phyloP scores from a whole-genome alignment of 1,140 invertebrate genomes.

The Lethrus apterus region DNA sequence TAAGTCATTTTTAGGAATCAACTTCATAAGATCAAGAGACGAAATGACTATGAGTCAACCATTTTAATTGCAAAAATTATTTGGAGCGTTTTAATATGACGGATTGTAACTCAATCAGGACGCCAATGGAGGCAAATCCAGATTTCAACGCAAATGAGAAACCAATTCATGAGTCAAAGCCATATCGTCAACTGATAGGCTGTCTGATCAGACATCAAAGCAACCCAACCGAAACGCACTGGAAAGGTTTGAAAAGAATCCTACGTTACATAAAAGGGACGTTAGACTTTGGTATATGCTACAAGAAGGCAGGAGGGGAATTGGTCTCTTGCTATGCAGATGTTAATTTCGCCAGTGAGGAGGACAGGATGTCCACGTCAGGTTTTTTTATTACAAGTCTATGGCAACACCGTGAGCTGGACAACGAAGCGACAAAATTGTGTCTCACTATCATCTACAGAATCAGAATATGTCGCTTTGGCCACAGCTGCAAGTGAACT shows the following conservation, averaged over 20 bases:
- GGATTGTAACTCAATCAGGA: background rate
- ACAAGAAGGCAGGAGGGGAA: background rate
- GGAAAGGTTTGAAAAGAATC: background rate
- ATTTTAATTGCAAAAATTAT: too few relatives aligned
- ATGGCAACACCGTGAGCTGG: background rate
- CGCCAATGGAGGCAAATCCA: background rate
- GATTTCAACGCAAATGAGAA: background rate
- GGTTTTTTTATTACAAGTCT: background rate
- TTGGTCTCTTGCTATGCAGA: background rate
- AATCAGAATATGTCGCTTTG: background rate
- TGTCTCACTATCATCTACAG: background rate
- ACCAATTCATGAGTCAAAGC: background rate
- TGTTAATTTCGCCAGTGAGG: background rate
- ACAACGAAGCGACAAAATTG: background rate
- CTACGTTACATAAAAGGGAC: background rate
- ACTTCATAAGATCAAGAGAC: too few relatives aligned
- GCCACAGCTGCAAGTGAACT: background rate
- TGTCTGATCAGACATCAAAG: background rate
- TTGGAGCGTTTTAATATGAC: background rate
- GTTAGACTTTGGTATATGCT: background rate
- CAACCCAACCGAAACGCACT: background rate
- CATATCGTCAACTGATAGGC: background rate
- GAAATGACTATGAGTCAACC: too few relatives aligned
- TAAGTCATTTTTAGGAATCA: too few relatives aligned
- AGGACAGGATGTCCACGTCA: background rate